Base-by-base conservation (phyloP, 2,888 invertebrate genomes). In the Lasioglossum morio region DNA sequence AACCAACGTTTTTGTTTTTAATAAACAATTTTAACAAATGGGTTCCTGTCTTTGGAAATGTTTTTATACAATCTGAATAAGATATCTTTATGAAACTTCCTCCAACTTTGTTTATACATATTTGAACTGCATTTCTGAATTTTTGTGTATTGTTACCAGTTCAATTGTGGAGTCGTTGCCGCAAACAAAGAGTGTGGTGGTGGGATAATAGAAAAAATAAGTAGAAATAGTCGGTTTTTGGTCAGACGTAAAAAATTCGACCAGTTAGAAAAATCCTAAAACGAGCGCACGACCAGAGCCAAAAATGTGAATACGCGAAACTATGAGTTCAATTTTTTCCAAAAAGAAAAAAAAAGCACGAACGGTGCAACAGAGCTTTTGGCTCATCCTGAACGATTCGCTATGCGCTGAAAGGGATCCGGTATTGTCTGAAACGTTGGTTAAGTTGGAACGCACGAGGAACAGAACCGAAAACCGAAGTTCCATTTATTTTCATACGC, bases 391-490 rank as follows among this genome's bases (percentile, higher is more conserved):
- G 19, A 5, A 23, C 10, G 66, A 23, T n/a, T 57, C 12, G n/a
- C 4, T 4, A 57, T 12, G 12, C 57, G 5, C 37, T 37, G 23
- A 69, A 69, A 69, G 37, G 37, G 23, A 37, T 23, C 23, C 23
- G 23, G 23, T 37, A 37, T 69, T 69, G 69, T 23, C 69, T 69
- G 69, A 16, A 69, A 69, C 37, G 37, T 37, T 12, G 23, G n/a
- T 40, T 40, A 70, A 70, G 40, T 70, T 40, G 37, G 4, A 70
- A 40, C 70, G 40, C n/a, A 14, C n/a, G n/a, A 40, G 23, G 70
- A 70, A 40, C 40, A 40, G 70, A 40, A 14, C 70, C 70, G 23
- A 3, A 77, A 66, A 63, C 23, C 63, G 43, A 77, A 43, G 46
- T 7, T 34, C 4, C 43, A 40, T 63, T 19, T n/a, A 63, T 23